These are phyloP conservation scores for Pristionchus mayeri DNA, from an alignment of 2,888 invertebrate genomes.

Conservation along the genomic window DNA sequence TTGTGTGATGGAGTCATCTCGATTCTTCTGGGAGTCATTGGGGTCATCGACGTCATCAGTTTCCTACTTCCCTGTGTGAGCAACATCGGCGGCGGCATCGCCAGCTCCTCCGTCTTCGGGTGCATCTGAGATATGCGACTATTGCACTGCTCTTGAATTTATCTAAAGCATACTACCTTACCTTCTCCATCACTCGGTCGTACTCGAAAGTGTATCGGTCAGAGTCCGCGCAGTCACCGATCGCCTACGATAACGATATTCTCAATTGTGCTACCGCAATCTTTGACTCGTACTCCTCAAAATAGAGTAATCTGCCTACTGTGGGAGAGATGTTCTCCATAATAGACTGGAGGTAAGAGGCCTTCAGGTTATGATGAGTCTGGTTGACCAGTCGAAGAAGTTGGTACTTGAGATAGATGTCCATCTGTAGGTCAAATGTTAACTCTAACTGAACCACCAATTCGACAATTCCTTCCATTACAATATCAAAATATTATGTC, in stretches of 20 bases:
- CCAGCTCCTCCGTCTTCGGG: not conserved
- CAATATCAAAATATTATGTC: not conserved
- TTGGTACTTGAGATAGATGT: conserved; percentile 48
- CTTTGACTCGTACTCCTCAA: not conserved
- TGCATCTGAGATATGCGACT: conserved; percentile 7
- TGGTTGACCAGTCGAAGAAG: conserved; percentile 46
- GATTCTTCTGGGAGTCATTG: not conserved
- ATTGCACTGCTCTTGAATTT: too few relatives aligned
- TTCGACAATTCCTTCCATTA: too few relatives aligned
- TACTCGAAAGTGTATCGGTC: conserved; percentile 38
- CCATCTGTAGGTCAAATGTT: not conserved
- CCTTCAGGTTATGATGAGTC: conserved; percentile 17
- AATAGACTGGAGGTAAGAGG: not conserved
- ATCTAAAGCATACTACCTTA: not conserved
- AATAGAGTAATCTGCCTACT: not conserved
- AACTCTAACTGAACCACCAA: too few relatives aligned
- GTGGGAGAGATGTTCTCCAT: conserved; percentile 45
- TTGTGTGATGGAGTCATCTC: not conserved
- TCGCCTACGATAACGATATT: conserved; percentile 9
- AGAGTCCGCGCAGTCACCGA: conserved; percentile 38
- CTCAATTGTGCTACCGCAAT: not conserved
- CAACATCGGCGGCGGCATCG: not conserved
- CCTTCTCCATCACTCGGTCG: conserved; percentile 25
- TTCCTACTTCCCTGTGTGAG: conserved; percentile 21
- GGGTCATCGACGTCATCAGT: not conserved